phyloP scores from a whole-genome alignment of 2,888 invertebrate species.

The Drosophila picticornis region DNA sequence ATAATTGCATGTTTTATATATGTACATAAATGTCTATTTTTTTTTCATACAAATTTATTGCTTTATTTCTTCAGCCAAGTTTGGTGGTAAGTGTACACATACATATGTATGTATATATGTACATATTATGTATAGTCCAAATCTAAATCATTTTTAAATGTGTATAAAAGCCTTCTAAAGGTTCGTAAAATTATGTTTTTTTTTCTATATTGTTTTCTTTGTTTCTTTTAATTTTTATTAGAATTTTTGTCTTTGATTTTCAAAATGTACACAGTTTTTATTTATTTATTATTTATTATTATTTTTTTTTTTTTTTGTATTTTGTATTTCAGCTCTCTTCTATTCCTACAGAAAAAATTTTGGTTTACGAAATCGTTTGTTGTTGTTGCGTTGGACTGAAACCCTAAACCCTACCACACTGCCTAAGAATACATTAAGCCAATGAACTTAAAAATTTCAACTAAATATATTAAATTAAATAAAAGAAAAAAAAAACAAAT shows the following conservation, averaged over 20 bases:
- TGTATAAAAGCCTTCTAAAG: conserved; percentile 55
- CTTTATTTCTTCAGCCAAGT: conserved; percentile 44
- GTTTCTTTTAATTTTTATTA: conserved; percentile 54
- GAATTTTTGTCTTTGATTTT: conserved; percentile 70
- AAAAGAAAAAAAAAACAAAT: conserved; percentile 9
- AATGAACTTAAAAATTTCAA: conserved; percentile 40
- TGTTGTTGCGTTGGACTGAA: conserved; percentile 44
- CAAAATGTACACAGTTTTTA: conserved; percentile 64
- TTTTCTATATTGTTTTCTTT: conserved; percentile 6
- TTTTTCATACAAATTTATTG: conserved; percentile 41
- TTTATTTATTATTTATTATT: conserved; percentile 8
- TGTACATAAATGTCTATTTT: conserved; percentile 40
- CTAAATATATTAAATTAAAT: conserved; percentile 41
- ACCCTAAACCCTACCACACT: conserved; percentile 65
- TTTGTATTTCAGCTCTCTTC: conserved; percentile 60
- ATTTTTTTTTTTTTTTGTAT: conserved; percentile 16
- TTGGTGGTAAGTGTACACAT: conserved; percentile 43
- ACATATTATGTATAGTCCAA: conserved; percentile 38
- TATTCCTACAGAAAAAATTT: conserved; percentile 70
- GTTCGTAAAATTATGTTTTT: conserved; percentile 29
- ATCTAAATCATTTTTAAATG: conserved; percentile 41
- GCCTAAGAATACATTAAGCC: conserved; percentile 51
- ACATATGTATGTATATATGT: conserved; percentile 20
- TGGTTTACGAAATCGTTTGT: conserved; percentile 68
- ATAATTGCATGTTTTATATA: conserved; percentile 46